Base-by-base conservation (phyloP, 2,888 invertebrate genomes). In the Actias luna region DNA sequence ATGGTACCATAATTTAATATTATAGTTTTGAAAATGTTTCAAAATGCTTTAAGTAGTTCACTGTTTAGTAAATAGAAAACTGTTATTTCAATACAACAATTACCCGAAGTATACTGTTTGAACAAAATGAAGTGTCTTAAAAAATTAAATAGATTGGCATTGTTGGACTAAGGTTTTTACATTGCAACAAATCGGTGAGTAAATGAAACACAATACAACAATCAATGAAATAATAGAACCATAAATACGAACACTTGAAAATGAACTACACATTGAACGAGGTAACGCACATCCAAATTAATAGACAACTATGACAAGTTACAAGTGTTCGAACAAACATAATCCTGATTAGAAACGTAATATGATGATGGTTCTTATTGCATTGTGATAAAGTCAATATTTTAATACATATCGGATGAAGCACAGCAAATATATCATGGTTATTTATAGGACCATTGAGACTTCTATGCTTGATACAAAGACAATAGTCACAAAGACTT, bases 261-360 rank as follows among this genome's bases (percentile, higher is more conserved):
- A 73, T 77, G 74, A 76, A 79, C 84, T 83, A 83, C 84, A 81
- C 84, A 84, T 84, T 80, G 79, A 81, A 80, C 78, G 75, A 82
- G 78, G 78, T 79, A 80, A 83, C 81, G 80, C 76, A 79, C 85
- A 79, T 79, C 82, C 82, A 87, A 89, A 90, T 90, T 90, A 89
- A 89, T 89, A 89, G 89, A 90, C 89, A 87, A 84, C 85, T 88
- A 86, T 88, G 90, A 90, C 91, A 89, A 84, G 84, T 84, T 80
- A 89, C 89, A 90, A 90, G 89, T 89, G 85, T 75, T 77, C 76
- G 65, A 66, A 79, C 86, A 83, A 83, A 63, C 16, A 69, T 71
- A 64, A 63, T 33, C 62, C 71, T 75, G 67, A 71, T 62, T 63
- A 64, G 68, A 60, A 25, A 50, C 36, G 59, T 58, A 60, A 58